These are phyloP conservation scores for Notodonta dromedarius DNA, from an alignment of 2,888 invertebrate species.

Conservation along the genomic window DNA sequence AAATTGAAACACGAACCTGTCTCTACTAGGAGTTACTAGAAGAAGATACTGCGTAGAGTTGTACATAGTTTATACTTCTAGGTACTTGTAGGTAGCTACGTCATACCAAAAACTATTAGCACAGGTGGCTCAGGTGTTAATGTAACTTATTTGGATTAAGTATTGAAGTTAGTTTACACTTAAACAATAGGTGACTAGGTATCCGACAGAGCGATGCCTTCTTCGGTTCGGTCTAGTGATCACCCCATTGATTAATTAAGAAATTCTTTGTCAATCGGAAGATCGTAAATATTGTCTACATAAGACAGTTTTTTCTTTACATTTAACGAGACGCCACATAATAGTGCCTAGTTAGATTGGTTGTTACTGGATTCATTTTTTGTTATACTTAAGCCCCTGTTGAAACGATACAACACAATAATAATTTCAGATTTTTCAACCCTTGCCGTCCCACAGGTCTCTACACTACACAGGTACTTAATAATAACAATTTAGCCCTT, in stretches of 20 bases:
- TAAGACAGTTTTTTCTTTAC: not conserved
- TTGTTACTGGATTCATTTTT: not conserved
- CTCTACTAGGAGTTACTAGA: too few species aligned
- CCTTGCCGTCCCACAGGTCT: too few species aligned
- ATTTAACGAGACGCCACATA: not conserved
- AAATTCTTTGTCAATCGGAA: not conserved
- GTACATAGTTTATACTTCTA: too few species aligned
- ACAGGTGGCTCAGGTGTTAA: not conserved
- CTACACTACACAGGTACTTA: too few species aligned
- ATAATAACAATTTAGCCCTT: too few species aligned
- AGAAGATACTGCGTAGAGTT: too few species aligned
- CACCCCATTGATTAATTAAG: not conserved
- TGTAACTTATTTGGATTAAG: not conserved
- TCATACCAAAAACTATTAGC: too few species aligned
- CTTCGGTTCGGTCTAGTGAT: constrained; percentile 1
- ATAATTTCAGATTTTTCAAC: too few species aligned
- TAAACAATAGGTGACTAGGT: not conserved
- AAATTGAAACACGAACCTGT: too few species aligned
- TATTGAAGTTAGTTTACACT: not conserved
- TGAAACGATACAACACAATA: too few species aligned
- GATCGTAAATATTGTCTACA: not conserved
- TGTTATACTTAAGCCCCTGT: not conserved
- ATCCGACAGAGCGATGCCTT: not conserved
- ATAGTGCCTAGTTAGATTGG: not conserved
- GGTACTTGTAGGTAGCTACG: too few species aligned